Base-by-base conservation (phyloP, 2,888 invertebrate species). In the Stenodema calcarata region DNA sequence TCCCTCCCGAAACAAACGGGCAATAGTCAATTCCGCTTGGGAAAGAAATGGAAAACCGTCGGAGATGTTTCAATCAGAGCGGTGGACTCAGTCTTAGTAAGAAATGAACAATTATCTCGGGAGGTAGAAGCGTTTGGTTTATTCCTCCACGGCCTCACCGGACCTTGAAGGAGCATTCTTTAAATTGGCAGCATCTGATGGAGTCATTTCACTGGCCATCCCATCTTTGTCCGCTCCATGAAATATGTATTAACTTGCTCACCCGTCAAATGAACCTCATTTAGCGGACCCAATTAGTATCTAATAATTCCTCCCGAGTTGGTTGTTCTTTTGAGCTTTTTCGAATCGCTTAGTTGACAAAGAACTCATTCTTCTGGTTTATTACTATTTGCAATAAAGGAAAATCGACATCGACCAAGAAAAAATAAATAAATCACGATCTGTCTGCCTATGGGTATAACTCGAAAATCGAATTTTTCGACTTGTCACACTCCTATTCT, bases 281-380 rank as follows among this genome's bases (percentile, higher is more conserved):
- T 80, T 80, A 80, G 80, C 54, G 80, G 80, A 50, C 80, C 80
- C 80, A 80, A 80, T 80, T 80, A 80, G 54, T 80, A n/a, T n/a
- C n/a, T n/a, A 80, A 80, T 80, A 80, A 80, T 80, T 80, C 30
- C 23, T 50, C 27, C 6, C 1, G 54, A 80, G 80, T 44, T 27
- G 80, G 62, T 62, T 23, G 23, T 12, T 7, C 23, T 62, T 62
- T 62, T 62, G 11, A 23, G 18, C 11, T 62, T 62, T 62, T 11
- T 23, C 9, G 27, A 18, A 23, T 23, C 23, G 11, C 18, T 62
- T 23, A 23, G 62, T 62, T 23, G 62, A 23, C 62, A 4, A 23
- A 18, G 18, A 62, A 62, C 23, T 62, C 23, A 23, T 62, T 62
- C 23, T 62, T 62, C 18, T 35, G n/a, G n/a, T n/a, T n/a, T n/a